phyloP scores from a whole-genome alignment of 2,797 vertebrate species.

The Coccyzus lansbergi region DNA sequence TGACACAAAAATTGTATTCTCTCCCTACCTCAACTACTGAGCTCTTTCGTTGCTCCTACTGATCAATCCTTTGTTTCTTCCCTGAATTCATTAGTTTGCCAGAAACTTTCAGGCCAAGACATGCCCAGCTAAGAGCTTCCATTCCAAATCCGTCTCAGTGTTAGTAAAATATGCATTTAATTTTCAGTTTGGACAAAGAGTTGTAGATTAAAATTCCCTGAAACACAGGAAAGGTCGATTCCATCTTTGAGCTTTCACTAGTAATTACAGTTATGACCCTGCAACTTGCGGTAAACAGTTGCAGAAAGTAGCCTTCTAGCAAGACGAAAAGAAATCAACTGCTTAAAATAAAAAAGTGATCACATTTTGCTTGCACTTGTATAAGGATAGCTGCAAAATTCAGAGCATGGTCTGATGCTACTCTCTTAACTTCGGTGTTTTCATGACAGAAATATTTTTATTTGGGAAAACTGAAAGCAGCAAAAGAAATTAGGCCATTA shows the following conservation, averaged over 20 bases:
- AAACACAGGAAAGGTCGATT: neutral
- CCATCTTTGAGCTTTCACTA: neutral
- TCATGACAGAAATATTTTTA: neutral
- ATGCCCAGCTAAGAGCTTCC: neutral
- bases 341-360: neutral
- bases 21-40: neutral
- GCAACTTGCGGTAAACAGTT: neutral
- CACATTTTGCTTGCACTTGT: neutral
- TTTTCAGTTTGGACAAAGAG: neutral
- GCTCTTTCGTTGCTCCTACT: neutral
- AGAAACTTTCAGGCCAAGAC: neutral
- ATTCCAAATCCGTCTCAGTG: neutral
- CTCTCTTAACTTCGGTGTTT: neutral
- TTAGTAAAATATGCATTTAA: neutral
- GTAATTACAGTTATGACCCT: neutral
- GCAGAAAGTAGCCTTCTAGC: neutral
- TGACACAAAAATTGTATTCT: neutral
- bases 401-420: neutral
- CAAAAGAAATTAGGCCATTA: neutral
- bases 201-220: neutral
- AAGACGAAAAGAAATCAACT: neutral
- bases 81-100: conserved; percentile 10
- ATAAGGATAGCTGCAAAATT: neutral
- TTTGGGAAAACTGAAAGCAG: neutral
- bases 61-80: neutral